Evolutionary conservation across 2,797 vertebrate genomes (phyloP).

Genomic region (Vireo griseus): DNA sequence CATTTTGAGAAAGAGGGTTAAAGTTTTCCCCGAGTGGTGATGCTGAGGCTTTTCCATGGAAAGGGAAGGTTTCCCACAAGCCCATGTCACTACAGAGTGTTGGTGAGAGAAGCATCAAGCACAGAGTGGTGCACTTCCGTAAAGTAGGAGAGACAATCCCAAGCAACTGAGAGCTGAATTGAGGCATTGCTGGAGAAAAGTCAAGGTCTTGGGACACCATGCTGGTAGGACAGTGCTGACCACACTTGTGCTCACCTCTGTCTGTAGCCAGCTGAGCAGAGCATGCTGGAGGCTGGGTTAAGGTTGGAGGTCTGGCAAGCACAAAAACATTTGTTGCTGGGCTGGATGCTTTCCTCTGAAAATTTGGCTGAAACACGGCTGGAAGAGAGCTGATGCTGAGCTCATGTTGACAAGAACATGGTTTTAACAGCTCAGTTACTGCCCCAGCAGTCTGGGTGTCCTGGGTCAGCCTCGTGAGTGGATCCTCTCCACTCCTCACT

Average conservation of each 20-base stretch:
- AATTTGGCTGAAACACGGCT: background rate
- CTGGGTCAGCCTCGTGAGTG: background rate
- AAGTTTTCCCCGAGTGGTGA: background rate
- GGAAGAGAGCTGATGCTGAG: background rate
- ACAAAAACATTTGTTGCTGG: background rate
- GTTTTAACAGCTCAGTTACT: background rate
- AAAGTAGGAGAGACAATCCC: background rate
- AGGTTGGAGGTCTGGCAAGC: background rate
- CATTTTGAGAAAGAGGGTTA: background rate
- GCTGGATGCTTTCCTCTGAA: background rate
- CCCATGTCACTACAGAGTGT: background rate
- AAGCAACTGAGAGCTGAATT: background rate
- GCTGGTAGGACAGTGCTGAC: background rate
- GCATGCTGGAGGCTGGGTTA: background rate
- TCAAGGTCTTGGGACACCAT: background rate
- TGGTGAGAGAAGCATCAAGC: background rate
- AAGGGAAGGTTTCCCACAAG: background rate
- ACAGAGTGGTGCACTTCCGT: background rate
- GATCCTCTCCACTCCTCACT: background rate
- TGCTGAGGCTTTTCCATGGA: background rate
- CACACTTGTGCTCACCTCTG: background rate
- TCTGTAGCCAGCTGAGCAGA: background rate
- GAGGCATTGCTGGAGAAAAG: background rate
- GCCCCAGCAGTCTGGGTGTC: background rate
- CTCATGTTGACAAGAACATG: rapidly evolving